A percentile compares a stretch with the other conserved stretches of the same genome.
Conservation (phyloP, 2,888 invertebrate species). For the Conistra vaccinii region DNA sequence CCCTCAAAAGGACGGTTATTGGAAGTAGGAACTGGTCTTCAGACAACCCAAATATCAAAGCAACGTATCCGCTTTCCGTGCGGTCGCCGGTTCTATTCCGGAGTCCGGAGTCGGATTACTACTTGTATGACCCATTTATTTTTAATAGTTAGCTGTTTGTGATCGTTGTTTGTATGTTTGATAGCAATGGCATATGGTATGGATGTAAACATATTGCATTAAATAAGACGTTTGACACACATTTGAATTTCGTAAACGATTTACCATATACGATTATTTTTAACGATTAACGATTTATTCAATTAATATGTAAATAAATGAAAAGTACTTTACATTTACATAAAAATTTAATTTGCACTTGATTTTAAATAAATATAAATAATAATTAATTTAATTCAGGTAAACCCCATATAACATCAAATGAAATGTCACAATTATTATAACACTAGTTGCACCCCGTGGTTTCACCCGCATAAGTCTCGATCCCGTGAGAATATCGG, state of each 20-base stretch:
- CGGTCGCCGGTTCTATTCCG: constrained; percentile 28
- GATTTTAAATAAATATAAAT: background rate
- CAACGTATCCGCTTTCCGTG: constrained; percentile 39
- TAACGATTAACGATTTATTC: no score
- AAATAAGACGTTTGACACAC: background rate
- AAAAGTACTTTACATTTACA: background rate
- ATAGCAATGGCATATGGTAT: constrained; percentile 4
- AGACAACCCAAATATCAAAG: constrained; percentile 35
- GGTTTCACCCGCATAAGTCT: no score
- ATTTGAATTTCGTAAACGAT: background rate
- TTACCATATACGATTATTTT: no score
- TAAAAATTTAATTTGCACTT: background rate
- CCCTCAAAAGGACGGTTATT: background rate
- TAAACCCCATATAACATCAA: background rate
- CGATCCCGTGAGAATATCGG: no score
- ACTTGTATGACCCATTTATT: constrained; percentile 48
- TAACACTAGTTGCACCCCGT: no score
- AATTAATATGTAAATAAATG: no score
- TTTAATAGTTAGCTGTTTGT: constrained; percentile 30
- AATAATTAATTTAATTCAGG: background rate
- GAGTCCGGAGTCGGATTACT: background rate
- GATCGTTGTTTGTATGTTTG: constrained; percentile 6
- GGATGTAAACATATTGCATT: constrained; percentile 1
- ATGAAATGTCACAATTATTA: background rate
- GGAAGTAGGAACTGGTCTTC: background rate